Evolutionary conservation across 37 sponge, comb jelly and placozoan genomes (phyloP).

Genomic region (Agelas oroides): DNA sequence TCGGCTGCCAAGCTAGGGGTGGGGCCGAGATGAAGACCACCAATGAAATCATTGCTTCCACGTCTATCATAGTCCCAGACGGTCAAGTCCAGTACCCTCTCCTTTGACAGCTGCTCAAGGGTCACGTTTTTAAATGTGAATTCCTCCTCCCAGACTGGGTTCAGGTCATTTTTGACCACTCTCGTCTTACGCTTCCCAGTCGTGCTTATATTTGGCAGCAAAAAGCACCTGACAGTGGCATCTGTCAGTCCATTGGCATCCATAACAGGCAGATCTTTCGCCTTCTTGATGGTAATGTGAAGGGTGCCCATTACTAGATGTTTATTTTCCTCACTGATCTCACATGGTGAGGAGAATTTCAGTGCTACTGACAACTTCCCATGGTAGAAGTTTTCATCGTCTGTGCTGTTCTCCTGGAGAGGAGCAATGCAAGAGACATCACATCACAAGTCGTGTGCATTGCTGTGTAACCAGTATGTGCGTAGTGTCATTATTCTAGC

Average conservation of each 20-base stretch:
- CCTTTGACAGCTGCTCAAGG: constrained; percentile 32
- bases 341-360: neutral
- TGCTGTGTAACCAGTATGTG: too few species aligned
- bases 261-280: constrained; percentile 15
- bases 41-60: constrained; percentile 62
- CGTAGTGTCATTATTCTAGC: too few species aligned
- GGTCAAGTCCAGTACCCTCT: constrained; percentile 59
- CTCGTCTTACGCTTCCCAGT: constrained; percentile 38
- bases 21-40: constrained; percentile 51
- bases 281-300: constrained; percentile 36
- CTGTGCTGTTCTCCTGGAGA: too few species aligned
- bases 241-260: constrained; percentile 2
- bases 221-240: constrained; percentile 28
- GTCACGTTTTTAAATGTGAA: constrained; percentile 21
- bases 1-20: neutral
- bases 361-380: neutral
- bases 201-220: constrained; percentile 27
- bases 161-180: constrained; percentile 33
- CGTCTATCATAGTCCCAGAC: constrained; percentile 49
- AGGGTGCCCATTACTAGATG: constrained; percentile 12
- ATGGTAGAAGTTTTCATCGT: neutral
- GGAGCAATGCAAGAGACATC: too few species aligned
- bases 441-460: too few species aligned
- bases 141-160: constrained; percentile 51
- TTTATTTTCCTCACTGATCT: too few species aligned